These are phyloP conservation scores for Enchytraeus crypticus DNA, from an alignment of 2,888 invertebrate genomes.

Conservation along the genomic window DNA sequence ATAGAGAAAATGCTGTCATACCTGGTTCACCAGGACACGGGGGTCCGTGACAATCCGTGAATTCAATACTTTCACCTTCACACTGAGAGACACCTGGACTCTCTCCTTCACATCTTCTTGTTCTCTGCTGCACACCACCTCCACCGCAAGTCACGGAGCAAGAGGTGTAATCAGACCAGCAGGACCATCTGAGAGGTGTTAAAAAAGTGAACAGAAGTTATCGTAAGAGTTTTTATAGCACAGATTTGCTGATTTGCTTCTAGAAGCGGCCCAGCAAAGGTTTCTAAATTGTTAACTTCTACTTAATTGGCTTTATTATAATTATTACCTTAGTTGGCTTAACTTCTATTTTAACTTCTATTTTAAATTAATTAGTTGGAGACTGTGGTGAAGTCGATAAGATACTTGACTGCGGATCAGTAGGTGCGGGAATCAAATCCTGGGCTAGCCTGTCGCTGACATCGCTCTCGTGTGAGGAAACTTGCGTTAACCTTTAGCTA, in stretches of 20 bases:
- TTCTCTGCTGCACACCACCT: conserved; percentile 3
- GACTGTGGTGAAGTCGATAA: neutral
- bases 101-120: conserved; percentile 7
- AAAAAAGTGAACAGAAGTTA: neutral
- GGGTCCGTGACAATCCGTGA: too few species aligned
- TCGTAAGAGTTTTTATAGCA: too few species aligned
- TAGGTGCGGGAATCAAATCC: too few species aligned
- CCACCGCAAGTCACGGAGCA: conserved; percentile 14
- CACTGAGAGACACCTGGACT: neutral
- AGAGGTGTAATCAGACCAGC: conserved; percentile 14
- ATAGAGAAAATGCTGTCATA: too few species aligned
- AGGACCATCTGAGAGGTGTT: conserved; percentile 12
- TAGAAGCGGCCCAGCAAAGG: neutral
- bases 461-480: too few species aligned
- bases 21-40: too few species aligned
- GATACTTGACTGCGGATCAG: neutral
- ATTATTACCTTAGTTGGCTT: neutral
- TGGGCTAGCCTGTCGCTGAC: too few species aligned
- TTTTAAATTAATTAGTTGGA: too few species aligned
- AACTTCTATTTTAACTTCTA: too few species aligned
- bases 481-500: too few species aligned
- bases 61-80: neutral
- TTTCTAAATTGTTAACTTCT: neutral
- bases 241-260: too few species aligned
- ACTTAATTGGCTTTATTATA: neutral